Percentiles rank a stretch among this genome's conserved stretches.
phyloP scores from a whole-genome alignment of 2,888 invertebrate species.

The Plutella xylostella region DNA sequence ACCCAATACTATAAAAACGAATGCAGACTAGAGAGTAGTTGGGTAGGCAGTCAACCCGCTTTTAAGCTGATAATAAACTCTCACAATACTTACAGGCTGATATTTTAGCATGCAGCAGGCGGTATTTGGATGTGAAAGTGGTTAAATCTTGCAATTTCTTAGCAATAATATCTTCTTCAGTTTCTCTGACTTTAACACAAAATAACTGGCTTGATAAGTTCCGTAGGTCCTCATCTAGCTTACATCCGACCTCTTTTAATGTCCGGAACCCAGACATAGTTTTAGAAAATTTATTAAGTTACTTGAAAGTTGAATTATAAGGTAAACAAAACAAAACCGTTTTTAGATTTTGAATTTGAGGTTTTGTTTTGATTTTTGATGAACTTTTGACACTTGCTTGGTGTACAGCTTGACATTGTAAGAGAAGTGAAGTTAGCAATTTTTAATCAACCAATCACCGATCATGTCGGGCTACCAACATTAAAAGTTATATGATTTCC shows the following conservation, averaged over 20 bases:
- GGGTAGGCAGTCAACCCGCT: no score
- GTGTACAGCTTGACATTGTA: not conserved
- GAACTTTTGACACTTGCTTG: not conserved
- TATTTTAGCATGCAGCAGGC: constrained; percentile 39
- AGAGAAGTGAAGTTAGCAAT: not conserved
- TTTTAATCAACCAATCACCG: no score
- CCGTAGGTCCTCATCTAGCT: constrained; percentile 36
- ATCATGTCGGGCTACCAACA: no score
- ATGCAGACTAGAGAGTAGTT: no score
- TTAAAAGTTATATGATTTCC: no score
- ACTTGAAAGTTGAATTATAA: not conserved
- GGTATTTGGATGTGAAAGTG: constrained; percentile 41
- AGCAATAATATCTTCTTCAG: constrained; percentile 34
- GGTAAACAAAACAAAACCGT: not conserved
- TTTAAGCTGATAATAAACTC: no score
- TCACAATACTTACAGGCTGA: constrained; percentile 37
- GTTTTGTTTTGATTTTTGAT: not conserved
- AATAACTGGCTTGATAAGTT: constrained; percentile 29
- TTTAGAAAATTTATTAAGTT: not conserved
- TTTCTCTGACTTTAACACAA: constrained; percentile 29
- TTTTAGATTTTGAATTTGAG: no score
- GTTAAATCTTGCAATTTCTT: constrained; percentile 38
- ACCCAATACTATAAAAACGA: no score
- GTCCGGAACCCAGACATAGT: constrained; percentile 40
- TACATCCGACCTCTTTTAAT: constrained; percentile 35